Percentiles rank a stretch among this genome's conserved stretches.
Evolutionary conservation across 2,797 vertebrate genomes (phyloP).

Genomic region (Margarornis squamiger): DNA sequence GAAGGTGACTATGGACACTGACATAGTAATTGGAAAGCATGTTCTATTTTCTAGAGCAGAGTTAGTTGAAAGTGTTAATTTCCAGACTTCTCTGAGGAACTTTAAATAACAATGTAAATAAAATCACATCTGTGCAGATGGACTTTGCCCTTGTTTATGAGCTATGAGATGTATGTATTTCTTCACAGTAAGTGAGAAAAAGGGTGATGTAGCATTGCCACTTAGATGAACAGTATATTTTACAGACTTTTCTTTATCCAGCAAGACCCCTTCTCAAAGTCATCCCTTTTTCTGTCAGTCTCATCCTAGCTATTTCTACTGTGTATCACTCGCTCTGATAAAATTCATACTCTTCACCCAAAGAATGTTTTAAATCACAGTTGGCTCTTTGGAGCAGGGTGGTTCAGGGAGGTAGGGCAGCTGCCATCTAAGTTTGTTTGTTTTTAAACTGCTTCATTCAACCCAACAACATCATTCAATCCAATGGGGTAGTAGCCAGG

Average conservation of each 20-base stretch:
- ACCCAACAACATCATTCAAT: fast-evolving
- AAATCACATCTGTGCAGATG: not conserved
- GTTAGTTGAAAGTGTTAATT: not conserved
- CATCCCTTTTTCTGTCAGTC: not conserved
- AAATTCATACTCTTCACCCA: not conserved
- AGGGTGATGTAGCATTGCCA: not conserved
- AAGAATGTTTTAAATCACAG: not conserved
- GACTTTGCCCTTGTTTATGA: not conserved
- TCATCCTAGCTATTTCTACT: not conserved
- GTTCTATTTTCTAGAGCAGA: not conserved
- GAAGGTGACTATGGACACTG: not conserved
- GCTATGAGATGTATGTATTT: not conserved
- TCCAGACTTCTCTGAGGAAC: not conserved
- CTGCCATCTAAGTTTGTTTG: not conserved
- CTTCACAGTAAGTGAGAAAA: not conserved
- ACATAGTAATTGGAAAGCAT: not conserved
- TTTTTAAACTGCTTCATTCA: not conserved
- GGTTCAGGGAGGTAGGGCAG: not conserved
- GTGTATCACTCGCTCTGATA: not conserved
- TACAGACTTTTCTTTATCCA: not conserved
- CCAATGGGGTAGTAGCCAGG: not conserved
- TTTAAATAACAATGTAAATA: not conserved
- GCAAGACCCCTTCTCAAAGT: not conserved
- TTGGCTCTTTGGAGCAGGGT: not conserved
- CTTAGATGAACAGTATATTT: not conserved